Evolutionary conservation across 2,797 vertebrate species (phyloP).

Genomic region (Fratercula arctica): DNA sequence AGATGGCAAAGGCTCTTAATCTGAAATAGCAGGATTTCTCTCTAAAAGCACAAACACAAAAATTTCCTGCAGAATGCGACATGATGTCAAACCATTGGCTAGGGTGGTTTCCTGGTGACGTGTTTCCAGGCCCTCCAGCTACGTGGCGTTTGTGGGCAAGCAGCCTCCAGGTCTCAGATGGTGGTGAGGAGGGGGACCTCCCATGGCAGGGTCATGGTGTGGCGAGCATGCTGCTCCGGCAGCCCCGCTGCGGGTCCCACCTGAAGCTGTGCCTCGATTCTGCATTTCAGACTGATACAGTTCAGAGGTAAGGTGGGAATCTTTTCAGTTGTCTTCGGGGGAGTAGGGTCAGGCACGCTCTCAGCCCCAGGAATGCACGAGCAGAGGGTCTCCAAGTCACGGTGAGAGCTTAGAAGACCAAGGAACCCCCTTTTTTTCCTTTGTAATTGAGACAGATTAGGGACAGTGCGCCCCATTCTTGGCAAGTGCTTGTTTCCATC

Average conservation of each 20-base stretch:
- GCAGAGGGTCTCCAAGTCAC: neutral
- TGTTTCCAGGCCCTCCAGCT: neutral
- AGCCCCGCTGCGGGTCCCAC: neutral
- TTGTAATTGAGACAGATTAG: neutral
- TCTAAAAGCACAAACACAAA: neutral
- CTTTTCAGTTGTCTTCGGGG: neutral
- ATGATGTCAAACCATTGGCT: neutral
- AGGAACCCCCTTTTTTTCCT: neutral
- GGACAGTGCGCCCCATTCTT: accelerated
- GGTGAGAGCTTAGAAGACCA: neutral
- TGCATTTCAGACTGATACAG: neutral
- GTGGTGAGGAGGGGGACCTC: accelerated
- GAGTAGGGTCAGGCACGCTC: neutral
- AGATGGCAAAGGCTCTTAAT: neutral
- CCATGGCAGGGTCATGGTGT: accelerated
- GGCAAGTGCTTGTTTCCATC: neutral
- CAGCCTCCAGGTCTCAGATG: neutral
- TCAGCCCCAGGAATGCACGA: neutral
- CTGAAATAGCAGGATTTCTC: neutral
- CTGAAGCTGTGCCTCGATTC: neutral
- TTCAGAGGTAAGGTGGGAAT: neutral
- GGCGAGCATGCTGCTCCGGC: neutral
- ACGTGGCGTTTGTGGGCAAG: accelerated
- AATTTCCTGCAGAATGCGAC: neutral
- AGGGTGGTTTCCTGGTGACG: neutral